Percentiles rank a stretch among this genome's conserved stretches.
phyloP scores from a whole-genome alignment of 2,888 invertebrate species.

The Cosmia pyralina region DNA sequence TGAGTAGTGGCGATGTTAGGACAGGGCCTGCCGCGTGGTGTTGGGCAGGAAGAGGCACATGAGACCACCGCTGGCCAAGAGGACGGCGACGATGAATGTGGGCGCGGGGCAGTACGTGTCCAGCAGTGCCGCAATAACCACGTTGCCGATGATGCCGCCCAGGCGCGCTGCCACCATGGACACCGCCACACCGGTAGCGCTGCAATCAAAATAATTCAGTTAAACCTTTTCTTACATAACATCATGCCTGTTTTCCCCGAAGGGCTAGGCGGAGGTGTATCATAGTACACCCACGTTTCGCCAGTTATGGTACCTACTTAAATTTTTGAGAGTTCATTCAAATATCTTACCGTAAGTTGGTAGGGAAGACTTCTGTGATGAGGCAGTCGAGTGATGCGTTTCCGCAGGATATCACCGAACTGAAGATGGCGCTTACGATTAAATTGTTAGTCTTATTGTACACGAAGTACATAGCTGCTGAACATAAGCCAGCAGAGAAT shows the following conservation, averaged over 20 bases:
- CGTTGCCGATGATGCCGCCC: constrained; percentile 96
- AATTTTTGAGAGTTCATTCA: neutral
- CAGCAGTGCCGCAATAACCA: constrained; percentile 96
- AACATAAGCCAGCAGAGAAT: constrained; percentile 95
- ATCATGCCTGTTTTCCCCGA: neutral
- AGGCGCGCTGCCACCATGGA: constrained; percentile 97
- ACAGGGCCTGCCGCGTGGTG: constrained; percentile 95
- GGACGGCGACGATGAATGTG: constrained; percentile 96
- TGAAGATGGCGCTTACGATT: constrained; percentile 95
- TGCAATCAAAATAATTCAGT: constrained; percentile 75
- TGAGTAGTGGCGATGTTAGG: constrained; percentile 71
- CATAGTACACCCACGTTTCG: neutral
- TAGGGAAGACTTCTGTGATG: constrained; percentile 98
- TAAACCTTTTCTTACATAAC: neutral
- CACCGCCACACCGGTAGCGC: constrained; percentile 97
- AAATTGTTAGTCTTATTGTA: constrained; percentile 95
- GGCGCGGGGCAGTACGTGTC: constrained; percentile 97
- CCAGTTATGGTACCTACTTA: neutral
- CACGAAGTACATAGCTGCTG: constrained; percentile 96
- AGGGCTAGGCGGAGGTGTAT: neutral
- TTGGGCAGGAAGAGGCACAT: constrained; percentile 97
- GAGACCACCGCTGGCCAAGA: constrained; percentile 96
- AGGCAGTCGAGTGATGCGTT: constrained; percentile 97
- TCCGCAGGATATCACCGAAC: constrained; percentile 96
- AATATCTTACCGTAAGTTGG: constrained; percentile 93